A percentile compares a stretch with the other conserved stretches of the same genome.
phyloP scores from a whole-genome alignment of 2,797 vertebrate genomes.

The Anguilla marmorata region DNA sequence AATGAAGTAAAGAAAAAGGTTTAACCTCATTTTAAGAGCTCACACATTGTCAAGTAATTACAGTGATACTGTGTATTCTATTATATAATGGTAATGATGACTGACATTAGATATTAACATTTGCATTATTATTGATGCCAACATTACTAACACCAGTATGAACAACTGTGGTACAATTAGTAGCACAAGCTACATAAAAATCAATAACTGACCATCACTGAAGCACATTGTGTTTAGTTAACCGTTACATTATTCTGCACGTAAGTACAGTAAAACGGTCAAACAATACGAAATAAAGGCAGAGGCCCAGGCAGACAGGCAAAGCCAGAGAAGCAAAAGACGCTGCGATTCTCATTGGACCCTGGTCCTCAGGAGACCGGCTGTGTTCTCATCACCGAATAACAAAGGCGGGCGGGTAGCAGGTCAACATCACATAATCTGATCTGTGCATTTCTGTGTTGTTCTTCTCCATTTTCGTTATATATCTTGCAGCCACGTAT shows the following conservation, averaged over 20 bases:
- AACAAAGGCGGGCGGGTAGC: neutral
- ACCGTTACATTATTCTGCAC: neutral
- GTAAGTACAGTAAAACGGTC: neutral
- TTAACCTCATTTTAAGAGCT: conserved; percentile 21
- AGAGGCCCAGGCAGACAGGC: neutral
- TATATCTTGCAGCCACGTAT: neutral
- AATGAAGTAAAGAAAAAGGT: conserved; percentile 12
- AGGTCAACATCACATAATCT: neutral
- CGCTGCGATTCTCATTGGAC: neutral
- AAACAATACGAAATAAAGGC: neutral
- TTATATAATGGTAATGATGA: neutral
- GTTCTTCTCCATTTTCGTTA: neutral
- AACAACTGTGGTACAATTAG: neutral
- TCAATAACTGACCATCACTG: neutral
- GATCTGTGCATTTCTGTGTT: neutral
- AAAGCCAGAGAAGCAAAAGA: neutral
- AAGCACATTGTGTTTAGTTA: neutral
- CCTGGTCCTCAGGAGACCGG: neutral
- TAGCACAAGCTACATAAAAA: neutral
- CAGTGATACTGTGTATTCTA: neutral
- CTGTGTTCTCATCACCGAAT: neutral
- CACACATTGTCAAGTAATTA: neutral
- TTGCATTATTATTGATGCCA: neutral
- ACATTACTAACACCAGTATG: neutral
- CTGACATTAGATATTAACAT: neutral